Evolutionary conservation across 2,888 invertebrate species (phyloP), one percentile per base, ranked within the genome.

Genomic region (Augochlorella aurata): DNA sequence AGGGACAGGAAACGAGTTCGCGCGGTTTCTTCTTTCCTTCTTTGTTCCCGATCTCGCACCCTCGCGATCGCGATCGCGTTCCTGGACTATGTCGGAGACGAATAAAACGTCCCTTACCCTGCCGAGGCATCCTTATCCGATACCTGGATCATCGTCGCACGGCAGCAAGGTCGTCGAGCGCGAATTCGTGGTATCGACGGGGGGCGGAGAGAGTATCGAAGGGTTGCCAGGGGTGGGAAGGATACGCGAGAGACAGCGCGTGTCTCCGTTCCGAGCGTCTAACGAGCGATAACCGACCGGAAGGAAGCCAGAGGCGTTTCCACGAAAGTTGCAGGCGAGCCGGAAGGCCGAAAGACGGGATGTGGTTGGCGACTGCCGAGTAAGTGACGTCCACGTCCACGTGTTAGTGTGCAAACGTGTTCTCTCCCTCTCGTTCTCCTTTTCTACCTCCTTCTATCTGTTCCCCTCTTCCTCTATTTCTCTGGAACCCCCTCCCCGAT

Each of bases 281-380:
- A 86, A 71, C 83, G 76, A 86, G 88, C 91, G 92, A 91, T 91
- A 91, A 92, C 91, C 91, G 92, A 88, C 90, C 92, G 92, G 92
- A 92, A 92, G 92, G 90, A 90, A 92, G 88, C 89, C 89, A 88
- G 89, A 89, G 87, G 89, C 89, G 90, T 90, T 90, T 91, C 89
- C 90, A 87, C 86, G 90, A 89, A 91, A 91, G 89, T 89, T 86
- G 87, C 85, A 83, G 86, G 82, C 85, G 88, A 89, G 87, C 89
- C 88, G 86, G 88, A 89, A 90, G 90, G 81, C 84, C 89, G 85
- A 85, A 86, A 88, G 89, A 87, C 88, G 88, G 90, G 91, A 90
- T 90, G 90, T 89, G 90, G 90, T 90, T 83, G 88, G 72, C 74
- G 82, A 38, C 38, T 38, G 38, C 38, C 38, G 38, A 83, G 74